These are phyloP conservation scores for Blastomussa wellsi DNA, from an alignment of 92 coral and sea anemone genomes.

Conservation along the genomic window DNA sequence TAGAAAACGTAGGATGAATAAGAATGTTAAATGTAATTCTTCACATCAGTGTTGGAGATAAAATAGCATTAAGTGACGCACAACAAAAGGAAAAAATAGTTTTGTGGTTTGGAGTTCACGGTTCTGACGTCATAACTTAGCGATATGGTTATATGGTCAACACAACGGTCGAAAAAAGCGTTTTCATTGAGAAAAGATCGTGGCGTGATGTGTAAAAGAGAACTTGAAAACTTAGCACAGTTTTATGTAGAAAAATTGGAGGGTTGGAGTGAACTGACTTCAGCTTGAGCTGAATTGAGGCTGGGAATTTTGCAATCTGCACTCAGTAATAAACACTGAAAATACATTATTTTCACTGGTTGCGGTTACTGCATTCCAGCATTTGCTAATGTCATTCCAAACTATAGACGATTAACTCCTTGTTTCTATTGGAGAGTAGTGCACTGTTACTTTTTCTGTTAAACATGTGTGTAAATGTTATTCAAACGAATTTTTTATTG, in stretches of 20 bases:
- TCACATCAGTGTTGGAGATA: background rate
- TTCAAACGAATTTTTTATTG: background rate
- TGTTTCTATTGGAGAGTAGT: background rate
- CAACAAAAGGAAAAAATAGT: background rate
- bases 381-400: background rate
- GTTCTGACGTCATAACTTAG: slow-evolving; percentile 2
- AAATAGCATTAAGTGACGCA: background rate
- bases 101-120: background rate
- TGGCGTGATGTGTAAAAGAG: background rate
- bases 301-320: background rate
- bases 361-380: background rate
- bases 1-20: background rate
- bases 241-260: background rate
- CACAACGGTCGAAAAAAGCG: background rate
- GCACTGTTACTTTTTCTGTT: background rate
- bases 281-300: background rate
- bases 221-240: background rate
- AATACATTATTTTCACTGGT: background rate
- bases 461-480: background rate
- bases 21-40: background rate
- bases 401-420: background rate
- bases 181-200: background rate
- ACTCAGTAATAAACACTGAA: background rate
- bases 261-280: background rate
- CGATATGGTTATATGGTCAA: background rate